These are phyloP conservation scores for Erebia ligea DNA, from an alignment of 2,888 invertebrate species.

Conservation along the genomic window DNA sequence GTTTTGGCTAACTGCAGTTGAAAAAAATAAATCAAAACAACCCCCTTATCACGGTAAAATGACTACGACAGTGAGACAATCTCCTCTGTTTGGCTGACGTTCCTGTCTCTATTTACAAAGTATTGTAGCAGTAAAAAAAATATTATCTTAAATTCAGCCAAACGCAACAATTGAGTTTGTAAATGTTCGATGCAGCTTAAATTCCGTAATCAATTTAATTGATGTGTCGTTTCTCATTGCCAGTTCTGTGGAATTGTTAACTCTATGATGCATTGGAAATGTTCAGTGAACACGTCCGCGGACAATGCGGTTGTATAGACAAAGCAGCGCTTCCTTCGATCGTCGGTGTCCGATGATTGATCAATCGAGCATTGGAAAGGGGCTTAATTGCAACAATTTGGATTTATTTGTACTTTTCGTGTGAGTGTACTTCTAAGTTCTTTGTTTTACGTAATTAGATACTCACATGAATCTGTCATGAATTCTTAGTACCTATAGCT, in stretches of 20 bases:
- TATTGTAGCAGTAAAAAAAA: too few species aligned
- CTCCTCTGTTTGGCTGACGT: too few species aligned
- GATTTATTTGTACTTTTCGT: conserved; percentile 68
- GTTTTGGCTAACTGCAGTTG: background rate
- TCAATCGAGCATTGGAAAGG: conserved; percentile 80
- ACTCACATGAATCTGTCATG: background rate
- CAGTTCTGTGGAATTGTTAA: conserved; percentile 21
- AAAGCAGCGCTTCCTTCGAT: conserved; percentile 72
- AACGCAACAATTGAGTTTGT: too few species aligned
- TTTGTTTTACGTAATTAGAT: conserved; percentile 17
- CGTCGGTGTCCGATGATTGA: conserved; percentile 76
- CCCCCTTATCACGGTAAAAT: background rate
- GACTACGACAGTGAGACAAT: too few species aligned
- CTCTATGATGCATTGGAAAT: conserved; percentile 49
- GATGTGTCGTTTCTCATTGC: background rate
- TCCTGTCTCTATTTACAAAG: too few species aligned
- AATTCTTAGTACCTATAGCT: too few species aligned
- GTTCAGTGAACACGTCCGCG: conserved; percentile 62
- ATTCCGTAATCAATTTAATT: too few species aligned
- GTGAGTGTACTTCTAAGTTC: conserved; percentile 26
- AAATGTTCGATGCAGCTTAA: too few species aligned
- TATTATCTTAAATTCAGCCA: too few species aligned
- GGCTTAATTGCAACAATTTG: conserved; percentile 73
- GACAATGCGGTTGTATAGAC: conserved; percentile 61
- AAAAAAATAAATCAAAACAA: background rate